These are phyloP conservation scores for Geotrypetes seraphini DNA, from an alignment of 2,797 vertebrate genomes.

Conservation along the genomic window DNA sequence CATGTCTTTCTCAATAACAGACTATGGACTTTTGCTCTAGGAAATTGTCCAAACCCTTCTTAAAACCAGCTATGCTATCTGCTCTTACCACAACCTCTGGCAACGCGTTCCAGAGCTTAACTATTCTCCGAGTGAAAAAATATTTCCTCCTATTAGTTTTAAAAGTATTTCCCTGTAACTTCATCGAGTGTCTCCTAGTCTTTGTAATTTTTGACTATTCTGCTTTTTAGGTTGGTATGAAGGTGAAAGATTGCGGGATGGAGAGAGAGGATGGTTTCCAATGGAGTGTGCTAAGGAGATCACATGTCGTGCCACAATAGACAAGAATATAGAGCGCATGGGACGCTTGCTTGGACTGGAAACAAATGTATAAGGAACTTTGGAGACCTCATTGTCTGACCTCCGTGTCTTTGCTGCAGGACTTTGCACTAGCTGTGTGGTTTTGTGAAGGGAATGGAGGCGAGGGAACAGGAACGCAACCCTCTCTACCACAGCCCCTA, in stretches of 20 bases:
- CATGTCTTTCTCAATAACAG: too few species aligned
- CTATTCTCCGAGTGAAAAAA: too few species aligned
- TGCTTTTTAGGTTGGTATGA: conserved; percentile 78
- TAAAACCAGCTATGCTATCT: too few species aligned
- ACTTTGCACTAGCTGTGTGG: conserved; percentile 28
- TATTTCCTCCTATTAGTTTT: too few species aligned
- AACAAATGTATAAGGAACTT: conserved; percentile 83
- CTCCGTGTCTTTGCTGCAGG: not conserved
- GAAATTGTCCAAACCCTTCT: too few species aligned
- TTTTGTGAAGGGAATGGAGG: not conserved
- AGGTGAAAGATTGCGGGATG: conserved; percentile 83
- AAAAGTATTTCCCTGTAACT: too few species aligned
- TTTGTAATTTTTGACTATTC: too few species aligned
- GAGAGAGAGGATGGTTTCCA: conserved; percentile 87
- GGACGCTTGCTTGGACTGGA: conserved; percentile 86
- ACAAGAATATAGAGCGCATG: conserved; percentile 94
- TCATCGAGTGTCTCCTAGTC: too few species aligned
- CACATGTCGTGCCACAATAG: conserved; percentile 80
- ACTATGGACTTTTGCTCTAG: too few species aligned
- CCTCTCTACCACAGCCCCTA: not conserved
- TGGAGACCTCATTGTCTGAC: rapidly evolving
- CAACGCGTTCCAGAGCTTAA: too few species aligned
- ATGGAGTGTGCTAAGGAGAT: conserved; percentile 78
- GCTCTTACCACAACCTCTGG: too few species aligned
- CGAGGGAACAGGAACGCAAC: not conserved